Evolutionary conservation across 1,140 invertebrate species (phyloP).

Genomic region (Sitophilus oryzae): DNA sequence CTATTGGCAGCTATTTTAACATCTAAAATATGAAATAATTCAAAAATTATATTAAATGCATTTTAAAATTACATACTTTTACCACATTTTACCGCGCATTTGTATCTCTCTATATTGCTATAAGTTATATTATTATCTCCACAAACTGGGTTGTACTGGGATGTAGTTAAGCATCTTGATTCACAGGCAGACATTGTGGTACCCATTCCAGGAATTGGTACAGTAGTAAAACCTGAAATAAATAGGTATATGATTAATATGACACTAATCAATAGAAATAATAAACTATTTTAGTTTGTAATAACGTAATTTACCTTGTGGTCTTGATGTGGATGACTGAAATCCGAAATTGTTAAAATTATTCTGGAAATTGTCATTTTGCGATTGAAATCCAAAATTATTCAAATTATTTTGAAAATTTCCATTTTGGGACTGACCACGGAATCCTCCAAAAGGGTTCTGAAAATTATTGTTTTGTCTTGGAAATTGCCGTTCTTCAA

Average conservation of each 20-base stretch:
- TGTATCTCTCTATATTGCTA: slow-evolving; percentile 52
- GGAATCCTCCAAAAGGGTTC: no score
- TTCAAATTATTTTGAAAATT: no score
- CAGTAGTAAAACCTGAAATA: slow-evolving; percentile 13
- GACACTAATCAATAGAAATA: no score
- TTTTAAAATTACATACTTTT: slow-evolving; percentile 43
- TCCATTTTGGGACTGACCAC: no score
- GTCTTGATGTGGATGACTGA: no score
- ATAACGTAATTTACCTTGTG: no score
- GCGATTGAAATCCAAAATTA: no score
- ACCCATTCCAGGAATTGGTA: slow-evolving; percentile 25
- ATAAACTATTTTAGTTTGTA: no score
- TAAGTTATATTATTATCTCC: slow-evolving; percentile 58
- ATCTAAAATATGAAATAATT: neutral
- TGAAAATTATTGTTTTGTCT: no score
- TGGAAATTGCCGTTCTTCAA: no score
- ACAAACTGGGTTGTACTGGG: slow-evolving; percentile 64
- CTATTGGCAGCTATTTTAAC: neutral
- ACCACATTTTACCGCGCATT: slow-evolving; percentile 55
- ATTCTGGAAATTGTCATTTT: no score
- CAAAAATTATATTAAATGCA: neutral
- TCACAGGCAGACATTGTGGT: slow-evolving; percentile 22
- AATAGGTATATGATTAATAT: neutral
- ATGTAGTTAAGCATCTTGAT: slow-evolving; percentile 41
- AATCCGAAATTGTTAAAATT: no score